These are phyloP conservation scores for Limnephilus lunatus DNA, from an alignment of 2,888 invertebrate genomes.

Conservation along the genomic window DNA sequence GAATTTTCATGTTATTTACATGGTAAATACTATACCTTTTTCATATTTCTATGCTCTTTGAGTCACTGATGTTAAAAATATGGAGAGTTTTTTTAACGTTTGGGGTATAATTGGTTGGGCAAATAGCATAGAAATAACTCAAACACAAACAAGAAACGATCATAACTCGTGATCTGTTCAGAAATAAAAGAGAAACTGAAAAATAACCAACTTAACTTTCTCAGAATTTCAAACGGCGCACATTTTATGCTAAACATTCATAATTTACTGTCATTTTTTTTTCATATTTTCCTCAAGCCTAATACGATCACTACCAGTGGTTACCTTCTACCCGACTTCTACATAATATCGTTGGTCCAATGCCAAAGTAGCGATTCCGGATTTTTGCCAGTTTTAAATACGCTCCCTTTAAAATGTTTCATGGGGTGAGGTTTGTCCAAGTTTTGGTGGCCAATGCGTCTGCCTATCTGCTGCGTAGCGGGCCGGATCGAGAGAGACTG, in stretches of 20 bases:
- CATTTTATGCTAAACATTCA: neutral
- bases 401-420: too few relatives aligned
- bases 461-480: too few relatives aligned
- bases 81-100: neutral
- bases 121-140: neutral
- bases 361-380: too few relatives aligned
- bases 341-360: too few relatives aligned
- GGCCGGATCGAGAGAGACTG: too few relatives aligned
- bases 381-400: too few relatives aligned
- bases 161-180: neutral
- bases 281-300: neutral
- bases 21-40: neutral
- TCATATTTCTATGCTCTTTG: neutral
- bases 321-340: neutral
- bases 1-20: neutral
- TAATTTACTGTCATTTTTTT: neutral
- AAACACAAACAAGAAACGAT: neutral
- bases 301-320: neutral
- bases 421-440: too few relatives aligned
- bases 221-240: neutral
- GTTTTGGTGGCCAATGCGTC: too few relatives aligned
- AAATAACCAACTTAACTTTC: neutral
- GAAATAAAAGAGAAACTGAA: neutral
- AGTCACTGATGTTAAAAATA: neutral
- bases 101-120: neutral